These are phyloP conservation scores for Salpingus planirostris DNA, from an alignment of 2,888 invertebrate genomes.

Conservation along the genomic window DNA sequence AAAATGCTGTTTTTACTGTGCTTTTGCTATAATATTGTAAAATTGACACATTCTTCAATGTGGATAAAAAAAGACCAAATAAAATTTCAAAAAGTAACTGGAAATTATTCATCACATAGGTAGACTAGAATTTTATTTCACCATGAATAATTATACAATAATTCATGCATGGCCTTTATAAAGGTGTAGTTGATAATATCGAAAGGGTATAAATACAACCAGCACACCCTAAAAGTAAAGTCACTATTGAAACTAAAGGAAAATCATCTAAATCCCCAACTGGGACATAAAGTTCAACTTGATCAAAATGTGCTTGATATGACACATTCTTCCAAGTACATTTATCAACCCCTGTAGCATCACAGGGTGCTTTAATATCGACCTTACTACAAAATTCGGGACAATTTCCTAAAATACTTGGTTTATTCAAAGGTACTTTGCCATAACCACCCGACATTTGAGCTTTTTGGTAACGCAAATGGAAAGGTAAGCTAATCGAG, in stretches of 20 bases:
- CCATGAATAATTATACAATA: too few species aligned
- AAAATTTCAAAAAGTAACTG: too few species aligned
- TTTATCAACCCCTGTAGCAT: conserved; percentile 23
- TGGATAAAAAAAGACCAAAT: too few species aligned
- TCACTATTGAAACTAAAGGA: conserved; percentile 38
- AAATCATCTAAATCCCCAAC: conserved; percentile 42
- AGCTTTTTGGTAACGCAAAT: conserved; percentile 44
- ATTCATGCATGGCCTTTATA: too few species aligned
- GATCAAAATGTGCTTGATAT: conserved; percentile 40
- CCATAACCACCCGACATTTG: conserved; percentile 40
- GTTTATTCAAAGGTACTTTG: conserved; percentile 34
- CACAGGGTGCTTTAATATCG: conserved; percentile 37
- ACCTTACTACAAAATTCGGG: conserved; percentile 31
- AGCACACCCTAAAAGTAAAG: conserved; percentile 40
- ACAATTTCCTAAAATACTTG: conserved; percentile 34
- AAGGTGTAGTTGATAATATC: conserved; percentile 29
- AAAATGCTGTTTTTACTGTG: conserved; percentile 10
- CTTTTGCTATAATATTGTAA: conserved; percentile 9
- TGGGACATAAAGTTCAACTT: conserved; percentile 38
- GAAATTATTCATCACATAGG: too few species aligned
- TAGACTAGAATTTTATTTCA: too few species aligned
- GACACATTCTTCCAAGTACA: conserved; percentile 41
- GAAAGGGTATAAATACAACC: conserved; percentile 43
- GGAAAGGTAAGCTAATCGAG: conserved; percentile 40
- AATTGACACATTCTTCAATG: too few species aligned